Conservation (phyloP, 1,140 invertebrate species). For the Temnothorax nylanderi region DNA sequence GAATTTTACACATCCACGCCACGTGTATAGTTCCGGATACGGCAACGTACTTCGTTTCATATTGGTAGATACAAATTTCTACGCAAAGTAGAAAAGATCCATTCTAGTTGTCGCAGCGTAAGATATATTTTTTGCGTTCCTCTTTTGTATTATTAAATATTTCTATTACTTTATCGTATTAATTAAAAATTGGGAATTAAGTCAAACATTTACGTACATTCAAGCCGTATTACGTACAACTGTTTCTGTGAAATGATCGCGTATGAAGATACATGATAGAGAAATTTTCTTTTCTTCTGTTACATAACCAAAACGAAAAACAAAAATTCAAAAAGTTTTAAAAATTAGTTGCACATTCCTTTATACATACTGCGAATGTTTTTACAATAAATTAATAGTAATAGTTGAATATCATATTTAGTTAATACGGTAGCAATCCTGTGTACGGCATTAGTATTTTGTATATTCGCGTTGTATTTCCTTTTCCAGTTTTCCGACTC, state of each 20-base stretch:
- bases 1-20: slow-evolving; percentile 87
- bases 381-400: not conserved
- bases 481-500: not conserved
- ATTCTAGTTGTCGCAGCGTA: not conserved
- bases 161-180: not conserved
- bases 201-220: not conserved
- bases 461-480: not conserved
- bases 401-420: not conserved
- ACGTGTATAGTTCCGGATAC: slow-evolving; percentile 87
- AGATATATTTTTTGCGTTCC: not conserved
- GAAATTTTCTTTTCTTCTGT: not conserved
- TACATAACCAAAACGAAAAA: not conserved
- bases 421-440: not conserved
- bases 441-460: not conserved
- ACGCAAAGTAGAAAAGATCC: slow-evolving; percentile 13
- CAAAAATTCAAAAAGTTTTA: not conserved
- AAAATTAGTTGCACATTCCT: not conserved
- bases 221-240: not conserved
- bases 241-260: not conserved
- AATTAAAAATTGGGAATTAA: not conserved
- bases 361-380: not conserved
- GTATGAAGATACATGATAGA: not conserved
- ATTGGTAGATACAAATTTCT: slow-evolving; percentile 91
- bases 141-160: not conserved
- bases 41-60: slow-evolving; percentile 88